A percentile compares a stretch with the other conserved stretches of the same genome.
These are phyloP conservation scores for Forbesichthys agassizii DNA, from an alignment of 2,113 vertebrate genomes.

Conservation along the genomic window DNA sequence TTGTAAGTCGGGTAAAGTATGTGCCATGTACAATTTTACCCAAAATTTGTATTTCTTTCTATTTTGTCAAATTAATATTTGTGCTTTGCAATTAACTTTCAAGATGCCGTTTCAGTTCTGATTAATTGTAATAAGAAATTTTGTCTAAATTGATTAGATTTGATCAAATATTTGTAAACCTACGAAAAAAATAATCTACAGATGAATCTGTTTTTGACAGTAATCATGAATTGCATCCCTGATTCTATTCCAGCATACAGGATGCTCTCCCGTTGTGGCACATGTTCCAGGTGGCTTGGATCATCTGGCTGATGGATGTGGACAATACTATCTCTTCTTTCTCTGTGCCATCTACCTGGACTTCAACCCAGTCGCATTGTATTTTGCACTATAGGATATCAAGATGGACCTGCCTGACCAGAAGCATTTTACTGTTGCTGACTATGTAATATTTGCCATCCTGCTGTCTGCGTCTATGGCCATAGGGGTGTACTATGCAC, in stretches of 20 bases:
- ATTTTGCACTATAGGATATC: not conserved
- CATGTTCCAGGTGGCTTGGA: conserved; percentile 29
- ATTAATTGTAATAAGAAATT: too few relatives aligned
- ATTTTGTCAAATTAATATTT: too few relatives aligned
- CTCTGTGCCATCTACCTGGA: conserved; percentile 5
- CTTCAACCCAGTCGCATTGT: conserved; percentile 1
- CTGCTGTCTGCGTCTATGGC: conserved; percentile 81
- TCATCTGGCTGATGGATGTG: conserved; percentile 43
- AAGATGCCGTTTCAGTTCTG: too few relatives aligned
- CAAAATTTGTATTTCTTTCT: too few relatives aligned
- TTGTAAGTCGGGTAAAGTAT: too few relatives aligned
- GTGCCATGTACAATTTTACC: too few relatives aligned
- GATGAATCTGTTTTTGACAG: too few relatives aligned
- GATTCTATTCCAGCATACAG: too few relatives aligned
- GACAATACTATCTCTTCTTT: not conserved
- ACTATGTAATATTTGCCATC: conserved; percentile 86
- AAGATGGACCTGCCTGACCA: conserved; percentile 56
- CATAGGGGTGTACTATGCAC: conserved; percentile 91
- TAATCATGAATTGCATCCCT: too few relatives aligned
- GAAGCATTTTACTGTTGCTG: conserved; percentile 78
- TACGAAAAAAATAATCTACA: not conserved
- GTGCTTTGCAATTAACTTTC: too few relatives aligned
- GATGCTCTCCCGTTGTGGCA: not conserved
- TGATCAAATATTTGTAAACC: not conserved
- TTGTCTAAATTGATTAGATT: too few relatives aligned